phyloP scores from a whole-genome alignment of 2,888 invertebrate species.

The Steinernema hermaphroditum region DNA sequence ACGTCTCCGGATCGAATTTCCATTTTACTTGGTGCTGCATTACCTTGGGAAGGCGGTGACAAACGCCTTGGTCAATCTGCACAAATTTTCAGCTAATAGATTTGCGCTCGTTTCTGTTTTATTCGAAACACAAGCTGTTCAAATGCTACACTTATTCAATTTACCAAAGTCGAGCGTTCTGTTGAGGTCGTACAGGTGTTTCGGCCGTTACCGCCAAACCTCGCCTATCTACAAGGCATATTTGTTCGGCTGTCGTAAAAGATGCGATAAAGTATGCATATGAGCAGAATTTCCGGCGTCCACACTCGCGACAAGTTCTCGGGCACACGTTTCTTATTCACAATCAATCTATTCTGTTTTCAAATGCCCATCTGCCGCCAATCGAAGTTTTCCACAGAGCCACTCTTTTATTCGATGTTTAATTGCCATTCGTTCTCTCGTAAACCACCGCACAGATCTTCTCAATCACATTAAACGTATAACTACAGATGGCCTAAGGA shows the following conservation, averaged over 20 bases:
- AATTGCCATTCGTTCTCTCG: conserved; percentile 5
- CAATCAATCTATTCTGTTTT: not conserved
- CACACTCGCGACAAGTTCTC: not conserved
- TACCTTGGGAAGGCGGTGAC: too few species aligned
- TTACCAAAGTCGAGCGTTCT: not conserved
- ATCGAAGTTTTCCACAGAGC: not conserved
- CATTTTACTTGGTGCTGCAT: too few species aligned
- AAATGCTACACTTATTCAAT: too few species aligned
- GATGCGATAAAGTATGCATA: not conserved
- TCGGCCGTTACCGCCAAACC: not conserved
- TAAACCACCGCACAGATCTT: not conserved
- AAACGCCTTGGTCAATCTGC: too few species aligned
- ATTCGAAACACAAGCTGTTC: too few species aligned
- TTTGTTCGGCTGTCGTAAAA: conserved; percentile 8
- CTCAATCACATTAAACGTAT: not conserved
- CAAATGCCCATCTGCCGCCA: conserved; percentile 2
- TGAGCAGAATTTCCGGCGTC: not conserved
- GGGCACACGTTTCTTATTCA: not conserved
- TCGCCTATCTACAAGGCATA: not conserved
- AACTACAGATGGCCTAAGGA: conserved; percentile 4
- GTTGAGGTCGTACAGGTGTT: not conserved
- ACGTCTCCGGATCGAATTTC: too few species aligned
- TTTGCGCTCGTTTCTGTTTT: too few species aligned
- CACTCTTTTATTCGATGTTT: conserved; percentile 23
- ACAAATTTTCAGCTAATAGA: too few species aligned